Conservation (phyloP, 2,113 vertebrate species). For the Eulacestoma nigropectus region DNA sequence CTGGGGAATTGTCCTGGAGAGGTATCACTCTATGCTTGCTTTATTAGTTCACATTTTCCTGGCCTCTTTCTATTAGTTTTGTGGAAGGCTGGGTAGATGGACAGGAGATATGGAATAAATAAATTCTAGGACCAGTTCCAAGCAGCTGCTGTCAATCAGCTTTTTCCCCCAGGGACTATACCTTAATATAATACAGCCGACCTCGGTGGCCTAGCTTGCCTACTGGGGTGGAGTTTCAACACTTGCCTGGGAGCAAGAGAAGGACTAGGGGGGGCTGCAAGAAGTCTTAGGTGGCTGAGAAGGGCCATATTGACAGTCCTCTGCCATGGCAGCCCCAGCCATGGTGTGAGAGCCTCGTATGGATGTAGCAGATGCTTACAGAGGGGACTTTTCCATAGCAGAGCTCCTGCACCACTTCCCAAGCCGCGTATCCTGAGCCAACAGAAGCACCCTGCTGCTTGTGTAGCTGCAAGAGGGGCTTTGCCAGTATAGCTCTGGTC, state of each 20-base stretch:
- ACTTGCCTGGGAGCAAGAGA: not conserved
- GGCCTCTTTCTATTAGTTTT: not conserved
- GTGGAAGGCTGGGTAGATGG: not conserved
- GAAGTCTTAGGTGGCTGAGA: not conserved
- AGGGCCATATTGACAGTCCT: not conserved
- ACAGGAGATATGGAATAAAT: not conserved
- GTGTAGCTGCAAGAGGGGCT: not conserved
- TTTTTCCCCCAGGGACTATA: not conserved
- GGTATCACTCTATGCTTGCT: not conserved
- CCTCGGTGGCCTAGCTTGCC: not conserved
- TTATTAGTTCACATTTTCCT: not conserved
- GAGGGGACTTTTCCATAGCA: not conserved
- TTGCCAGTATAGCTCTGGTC: not conserved
- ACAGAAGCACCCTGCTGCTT: not conserved
- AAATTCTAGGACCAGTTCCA: not conserved
- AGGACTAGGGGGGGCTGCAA: fast-evolving
- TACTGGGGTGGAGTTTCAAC: not conserved
- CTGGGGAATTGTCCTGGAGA: not conserved
- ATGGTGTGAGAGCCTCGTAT: not conserved
- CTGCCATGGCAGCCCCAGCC: not conserved
- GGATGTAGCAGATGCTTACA: not conserved
- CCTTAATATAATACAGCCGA: not conserved
- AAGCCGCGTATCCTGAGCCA: not conserved
- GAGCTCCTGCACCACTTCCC: not conserved
- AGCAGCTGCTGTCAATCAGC: not conserved